These are phyloP conservation scores for Genyomyrus donnyi DNA, from an alignment of 2,113 vertebrate species.

Conservation along the genomic window DNA sequence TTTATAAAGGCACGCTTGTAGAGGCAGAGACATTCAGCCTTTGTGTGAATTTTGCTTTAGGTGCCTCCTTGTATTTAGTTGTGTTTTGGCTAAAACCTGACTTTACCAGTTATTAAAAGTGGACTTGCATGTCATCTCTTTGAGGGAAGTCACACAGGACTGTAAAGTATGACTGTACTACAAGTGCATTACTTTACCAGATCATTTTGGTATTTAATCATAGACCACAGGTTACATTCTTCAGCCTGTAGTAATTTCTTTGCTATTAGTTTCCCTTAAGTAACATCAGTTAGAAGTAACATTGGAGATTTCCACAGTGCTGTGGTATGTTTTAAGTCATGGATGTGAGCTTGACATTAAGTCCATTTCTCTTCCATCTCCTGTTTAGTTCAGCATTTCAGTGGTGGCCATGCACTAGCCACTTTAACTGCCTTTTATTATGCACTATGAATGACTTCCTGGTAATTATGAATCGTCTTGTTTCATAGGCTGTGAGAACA, in stretches of 20 bases:
- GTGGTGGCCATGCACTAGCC: neutral
- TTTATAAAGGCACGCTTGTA: neutral
- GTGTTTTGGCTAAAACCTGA: neutral
- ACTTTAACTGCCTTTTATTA: neutral
- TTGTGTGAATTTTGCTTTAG: neutral
- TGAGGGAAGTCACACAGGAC: neutral
- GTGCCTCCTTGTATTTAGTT: neutral
- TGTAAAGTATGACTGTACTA: neutral
- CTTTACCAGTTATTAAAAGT: neutral
- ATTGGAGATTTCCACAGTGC: neutral
- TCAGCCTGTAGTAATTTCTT: neutral
- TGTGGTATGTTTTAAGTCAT: neutral
- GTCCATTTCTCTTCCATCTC: neutral
- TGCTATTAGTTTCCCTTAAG: neutral
- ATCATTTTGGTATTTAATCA: neutral
- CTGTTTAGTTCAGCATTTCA: neutral
- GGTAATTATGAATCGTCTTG: neutral
- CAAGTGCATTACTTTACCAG: neutral
- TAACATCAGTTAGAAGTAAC: neutral
- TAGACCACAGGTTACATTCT: neutral
- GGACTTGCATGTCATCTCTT: neutral
- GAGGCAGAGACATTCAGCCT: neutral
- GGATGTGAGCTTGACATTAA: neutral
- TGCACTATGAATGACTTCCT: neutral
- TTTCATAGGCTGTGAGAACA: conserved; percentile 77